Evolutionary conservation across 2,888 invertebrate genomes (phyloP), one percentile per base, ranked within the genome.

Genomic region (Mantis religiosa): DNA sequence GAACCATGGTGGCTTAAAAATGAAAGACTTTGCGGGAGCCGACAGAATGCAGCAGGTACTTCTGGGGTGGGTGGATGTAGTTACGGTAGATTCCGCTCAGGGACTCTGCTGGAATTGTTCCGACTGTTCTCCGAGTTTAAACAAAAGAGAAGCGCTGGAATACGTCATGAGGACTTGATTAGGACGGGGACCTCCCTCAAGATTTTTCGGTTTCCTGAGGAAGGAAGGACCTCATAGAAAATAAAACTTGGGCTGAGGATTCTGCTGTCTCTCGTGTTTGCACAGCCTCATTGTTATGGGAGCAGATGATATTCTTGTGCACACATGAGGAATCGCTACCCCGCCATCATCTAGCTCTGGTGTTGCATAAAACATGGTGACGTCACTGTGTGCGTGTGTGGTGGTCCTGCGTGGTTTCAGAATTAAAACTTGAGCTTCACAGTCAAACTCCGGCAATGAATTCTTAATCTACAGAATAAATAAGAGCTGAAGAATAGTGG

Each of bases 91-190:
- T 71, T 71, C 54, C 54, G 54, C 54, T 71, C 20, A 25, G 54
- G 54, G 54, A 71, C 54, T 71, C 54, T 71, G 54, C 54, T 71
- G 54, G 54, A 71, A 71, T 71, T 71, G 54, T 71, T 71, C 54
- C 54, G 54, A 71, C 54, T 71, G 54, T 71, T 71, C 54, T 71
- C 54, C 28, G 54, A 86, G 87, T 89, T 89, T 86, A 89, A 89
- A 89, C 89, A 89, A 87, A 89, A 87, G 87, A 87, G 54, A 71
- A 71, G 54, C 54, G 54, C 82, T 71, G 87, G 87, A 87, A 87
- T 87, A 87, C 27, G 87, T 82, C 87, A 87, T 87, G 87, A 87
- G 87, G 82, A 82, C 82, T 82, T 87, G 87, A 87, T 87, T 82
- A 84, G 88, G 28, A 27, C 12, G 20, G 85, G 41, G 88, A 85